Conservation (phyloP, 1,140 invertebrate genomes). For the Apolygus lucorum region DNA sequence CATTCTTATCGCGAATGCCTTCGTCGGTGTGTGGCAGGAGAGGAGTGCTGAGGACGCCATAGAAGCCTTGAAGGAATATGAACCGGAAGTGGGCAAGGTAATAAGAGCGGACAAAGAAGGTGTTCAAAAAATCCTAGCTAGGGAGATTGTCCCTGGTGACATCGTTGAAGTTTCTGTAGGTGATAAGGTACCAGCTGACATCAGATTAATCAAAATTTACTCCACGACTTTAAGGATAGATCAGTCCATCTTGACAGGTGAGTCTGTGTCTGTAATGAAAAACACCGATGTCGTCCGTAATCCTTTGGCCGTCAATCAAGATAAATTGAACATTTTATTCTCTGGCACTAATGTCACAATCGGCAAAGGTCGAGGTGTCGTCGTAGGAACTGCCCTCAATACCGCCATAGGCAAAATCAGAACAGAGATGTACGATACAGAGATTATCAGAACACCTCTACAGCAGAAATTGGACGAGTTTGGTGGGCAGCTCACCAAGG, state of each 20-base stretch:
- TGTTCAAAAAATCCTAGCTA: conserved; percentile 93
- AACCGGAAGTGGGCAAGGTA: conserved; percentile 99
- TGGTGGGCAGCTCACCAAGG: conserved; percentile 98
- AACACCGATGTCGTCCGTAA: conserved; percentile 96
- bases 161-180: conserved; percentile 96
- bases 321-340: conserved; percentile 99
- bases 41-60: conserved; percentile 99
- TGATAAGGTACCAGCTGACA: conserved; percentile 99
- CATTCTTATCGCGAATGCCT: conserved; percentile 98
- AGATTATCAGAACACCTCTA: conserved; percentile 98
- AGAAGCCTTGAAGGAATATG: conserved; percentile 99
- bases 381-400: conserved; percentile 95
- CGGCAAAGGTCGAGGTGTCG: conserved; percentile 95
- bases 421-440: conserved; percentile 99
- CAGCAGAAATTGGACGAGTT: conserved; percentile 99
- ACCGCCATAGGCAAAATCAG: conserved; percentile 99
- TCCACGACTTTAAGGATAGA: conserved; percentile 98
- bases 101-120: conserved; percentile 87
- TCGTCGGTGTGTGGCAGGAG: conserved; percentile 99
- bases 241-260: conserved; percentile 98
- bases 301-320: conserved; percentile 94
- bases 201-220: conserved; percentile 91
- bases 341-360: conserved; percentile 98
- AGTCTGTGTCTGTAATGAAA: conserved; percentile 99
- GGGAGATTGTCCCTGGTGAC: conserved; percentile 97